phyloP scores from a whole-genome alignment of 2,797 vertebrate genomes.

The Dromococcyx pavoninus region DNA sequence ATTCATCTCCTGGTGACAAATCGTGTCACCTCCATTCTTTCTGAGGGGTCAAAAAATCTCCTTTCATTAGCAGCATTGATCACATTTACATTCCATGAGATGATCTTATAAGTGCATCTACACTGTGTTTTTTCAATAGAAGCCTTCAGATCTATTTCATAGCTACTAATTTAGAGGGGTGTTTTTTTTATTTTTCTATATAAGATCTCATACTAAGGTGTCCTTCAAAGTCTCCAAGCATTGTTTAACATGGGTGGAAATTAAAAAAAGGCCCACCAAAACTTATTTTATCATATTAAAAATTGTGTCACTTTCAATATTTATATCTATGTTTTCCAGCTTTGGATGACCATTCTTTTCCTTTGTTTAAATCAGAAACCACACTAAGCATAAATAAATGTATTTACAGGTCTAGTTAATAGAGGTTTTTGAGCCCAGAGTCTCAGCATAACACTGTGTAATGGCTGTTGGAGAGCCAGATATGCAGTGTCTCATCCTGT shows the following conservation, averaged over 20 bases:
- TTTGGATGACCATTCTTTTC: not conserved
- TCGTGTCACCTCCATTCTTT: slow-evolving; percentile 16
- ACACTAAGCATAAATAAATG: not conserved
- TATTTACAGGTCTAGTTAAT: not conserved
- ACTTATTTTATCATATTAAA: not conserved
- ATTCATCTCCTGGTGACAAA: slow-evolving; percentile 44
- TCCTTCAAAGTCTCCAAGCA: not conserved
- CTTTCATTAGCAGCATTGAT: slow-evolving; percentile 7
- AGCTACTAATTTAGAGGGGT: not conserved
- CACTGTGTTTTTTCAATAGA: not conserved
- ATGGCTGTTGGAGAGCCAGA: not conserved
- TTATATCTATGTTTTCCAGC: not conserved
- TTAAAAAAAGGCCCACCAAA: not conserved
- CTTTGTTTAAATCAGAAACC: not conserved
- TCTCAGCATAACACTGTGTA: not conserved
- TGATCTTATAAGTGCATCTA: not conserved
- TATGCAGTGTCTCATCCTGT: not conserved
- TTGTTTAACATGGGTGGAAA: not conserved
- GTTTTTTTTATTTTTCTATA: not conserved
- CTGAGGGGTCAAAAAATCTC: not conserved
- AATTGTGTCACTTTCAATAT: not conserved
- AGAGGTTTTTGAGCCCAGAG: not conserved
- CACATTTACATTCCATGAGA: not conserved
- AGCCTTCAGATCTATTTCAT: not conserved
- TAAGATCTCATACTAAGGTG: not conserved